Evolutionary conservation across 2,113 vertebrate species (phyloP).

Genomic region (Lathamus discolor): DNA sequence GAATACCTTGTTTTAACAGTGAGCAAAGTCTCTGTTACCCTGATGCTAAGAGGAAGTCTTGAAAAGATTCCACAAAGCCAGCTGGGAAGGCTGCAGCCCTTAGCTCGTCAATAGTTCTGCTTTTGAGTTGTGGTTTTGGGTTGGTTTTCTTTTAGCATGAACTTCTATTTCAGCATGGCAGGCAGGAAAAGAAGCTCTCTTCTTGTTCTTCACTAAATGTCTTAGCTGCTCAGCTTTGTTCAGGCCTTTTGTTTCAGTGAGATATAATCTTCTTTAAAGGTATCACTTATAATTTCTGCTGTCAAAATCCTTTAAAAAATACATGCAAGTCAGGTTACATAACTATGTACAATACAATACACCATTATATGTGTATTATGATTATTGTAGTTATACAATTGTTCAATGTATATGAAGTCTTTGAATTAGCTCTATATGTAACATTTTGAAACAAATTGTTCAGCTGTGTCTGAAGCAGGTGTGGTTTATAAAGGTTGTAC

Average conservation of each 20-base stretch:
- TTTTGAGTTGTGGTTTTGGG: background rate
- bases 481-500: background rate
- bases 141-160: background rate
- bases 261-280: background rate
- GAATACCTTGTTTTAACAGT: background rate
- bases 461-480: background rate
- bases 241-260: background rate
- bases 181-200: background rate
- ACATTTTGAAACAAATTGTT: background rate
- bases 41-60: background rate
- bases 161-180: background rate
- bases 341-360: background rate
- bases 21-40: background rate
- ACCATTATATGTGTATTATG: accelerated
- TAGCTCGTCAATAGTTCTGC: background rate
- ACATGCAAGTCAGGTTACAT: background rate
- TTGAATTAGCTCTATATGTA: background rate
- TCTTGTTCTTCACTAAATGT: background rate
- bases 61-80: background rate
- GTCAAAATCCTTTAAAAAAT: background rate
- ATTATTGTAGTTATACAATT: background rate
- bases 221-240: background rate
- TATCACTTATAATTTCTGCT: background rate
- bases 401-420: background rate
- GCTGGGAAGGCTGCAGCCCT: background rate